Evolutionary conservation across 1,140 invertebrate species (phyloP).

Genomic region (Thrips palmi): DNA sequence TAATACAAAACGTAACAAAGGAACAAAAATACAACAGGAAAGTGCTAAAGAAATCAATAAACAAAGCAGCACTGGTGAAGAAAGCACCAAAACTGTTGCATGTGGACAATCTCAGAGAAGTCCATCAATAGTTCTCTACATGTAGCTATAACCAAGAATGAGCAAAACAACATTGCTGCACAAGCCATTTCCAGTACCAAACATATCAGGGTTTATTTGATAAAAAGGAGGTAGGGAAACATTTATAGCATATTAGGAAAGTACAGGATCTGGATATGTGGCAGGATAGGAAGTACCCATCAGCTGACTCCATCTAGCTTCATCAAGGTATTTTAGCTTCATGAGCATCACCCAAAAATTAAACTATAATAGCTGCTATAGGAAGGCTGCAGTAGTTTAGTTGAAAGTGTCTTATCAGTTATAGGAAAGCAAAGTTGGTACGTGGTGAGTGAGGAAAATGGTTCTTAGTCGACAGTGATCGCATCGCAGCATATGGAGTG

Average conservation of each 20-base stretch:
- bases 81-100: constrained; percentile 7
- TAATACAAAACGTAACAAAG: constrained; percentile 14
- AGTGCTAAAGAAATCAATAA: constrained; percentile 7
- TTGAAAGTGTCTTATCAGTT: no score
- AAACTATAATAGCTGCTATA: no score
- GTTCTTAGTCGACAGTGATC: neutral
- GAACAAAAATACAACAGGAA: constrained; percentile 14
- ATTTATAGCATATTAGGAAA: no score
- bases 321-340: no score
- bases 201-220: no score
- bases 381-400: no score
- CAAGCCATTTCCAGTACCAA: no score
- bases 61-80: constrained; percentile 4
- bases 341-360: no score
- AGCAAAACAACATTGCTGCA: constrained; percentile 14
- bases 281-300: no score
- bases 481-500: constrained; percentile 7
- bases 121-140: neutral
- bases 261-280: no score
- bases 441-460: neutral
- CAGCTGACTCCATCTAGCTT: no score
- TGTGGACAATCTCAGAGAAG: constrained; percentile 5
- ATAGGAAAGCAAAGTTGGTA: neutral
- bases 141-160: neutral
- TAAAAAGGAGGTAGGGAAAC: no score